Evolutionary conservation across 2,888 invertebrate species (phyloP).

Genomic region (Zygothrica quintamaculata): DNA sequence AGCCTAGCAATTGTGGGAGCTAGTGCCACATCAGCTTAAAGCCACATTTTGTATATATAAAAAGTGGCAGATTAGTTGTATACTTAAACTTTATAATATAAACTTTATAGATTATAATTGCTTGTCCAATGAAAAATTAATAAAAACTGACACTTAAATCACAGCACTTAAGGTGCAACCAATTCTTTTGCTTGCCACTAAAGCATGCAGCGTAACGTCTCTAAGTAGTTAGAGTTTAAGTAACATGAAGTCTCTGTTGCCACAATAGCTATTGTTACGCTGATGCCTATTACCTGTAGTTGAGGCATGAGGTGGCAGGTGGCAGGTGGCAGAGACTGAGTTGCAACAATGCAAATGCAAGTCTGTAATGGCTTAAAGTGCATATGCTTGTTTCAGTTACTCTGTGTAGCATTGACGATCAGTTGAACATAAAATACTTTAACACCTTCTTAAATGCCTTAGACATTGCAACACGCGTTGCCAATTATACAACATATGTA

Average conservation of each 20-base stretch:
- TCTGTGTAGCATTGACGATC: background rate
- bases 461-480: no score
- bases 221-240: background rate
- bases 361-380: constrained; percentile 5
- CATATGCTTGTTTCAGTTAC: constrained; percentile 17
- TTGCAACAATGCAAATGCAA: constrained; percentile 55
- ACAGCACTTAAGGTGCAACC: background rate
- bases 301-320: no score
- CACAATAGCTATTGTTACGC: constrained; percentile 20
- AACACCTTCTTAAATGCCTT: background rate
- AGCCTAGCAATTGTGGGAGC: constrained; percentile 22
- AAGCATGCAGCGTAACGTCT: background rate
- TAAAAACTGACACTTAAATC: background rate
- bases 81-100: background rate
- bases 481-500: no score
- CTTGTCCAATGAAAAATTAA: constrained; percentile 26
- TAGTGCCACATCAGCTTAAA: constrained; percentile 12
- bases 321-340: no score
- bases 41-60: background rate
- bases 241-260: constrained; percentile 31
- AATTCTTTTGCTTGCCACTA: constrained; percentile 10
- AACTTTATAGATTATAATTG: constrained; percentile 20
- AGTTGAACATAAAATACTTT: background rate
- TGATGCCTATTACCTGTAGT: background rate
- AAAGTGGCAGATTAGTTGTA: background rate